Evolutionary conservation across 1,140 invertebrate genomes (phyloP), one percentile per base, ranked within the genome.

Genomic region (Lysiphlebus fabarum): DNA sequence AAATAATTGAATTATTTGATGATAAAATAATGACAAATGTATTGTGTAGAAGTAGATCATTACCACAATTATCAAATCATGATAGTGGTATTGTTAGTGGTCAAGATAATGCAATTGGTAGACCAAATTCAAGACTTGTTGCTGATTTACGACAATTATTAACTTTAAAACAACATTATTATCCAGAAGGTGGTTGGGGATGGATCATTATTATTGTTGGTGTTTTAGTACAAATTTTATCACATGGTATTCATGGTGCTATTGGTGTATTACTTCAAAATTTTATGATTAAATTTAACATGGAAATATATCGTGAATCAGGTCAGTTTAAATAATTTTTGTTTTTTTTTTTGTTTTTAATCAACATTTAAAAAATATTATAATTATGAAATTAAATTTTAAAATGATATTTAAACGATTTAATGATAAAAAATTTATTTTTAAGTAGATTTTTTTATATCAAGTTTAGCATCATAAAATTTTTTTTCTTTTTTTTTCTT

Each of bases 101-200:
- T 10, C 73, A 78, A 53, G 76, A 76, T 11, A 73, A 72, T 40
- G 66, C 62, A 44, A 71, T 72, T 0, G 64, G 70, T 36, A 61
- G 73, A 63, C 67, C 68, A 47, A 33, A 50, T 2, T 62, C 70
- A 6, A 61, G 67, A 40, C 67, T 82, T 33, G 79, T 81, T 8
- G 76, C 80, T 11, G 83, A 84, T 68, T 66, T 83, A n/a, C 71
- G 80, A 37, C 83, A 84, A 62, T 62, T 85, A 58, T 75, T 83
- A 33, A 87, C 86, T 2, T 75, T 88, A 5, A 84, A 83, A 56
- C 84, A 87, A 65, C 86, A 90, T 63, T 89, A 88, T 66, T 90
- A 89, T 63, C 87, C 87, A 1, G 88, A 90, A 67, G 87, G 87
- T 12, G 86, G 86, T 1, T 90, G 88, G 88, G 87, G 88, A 8